Evolutionary conservation across 2,888 invertebrate species (phyloP), one percentile per base, ranked within the genome.

Genomic region (Phorcus lineatus): DNA sequence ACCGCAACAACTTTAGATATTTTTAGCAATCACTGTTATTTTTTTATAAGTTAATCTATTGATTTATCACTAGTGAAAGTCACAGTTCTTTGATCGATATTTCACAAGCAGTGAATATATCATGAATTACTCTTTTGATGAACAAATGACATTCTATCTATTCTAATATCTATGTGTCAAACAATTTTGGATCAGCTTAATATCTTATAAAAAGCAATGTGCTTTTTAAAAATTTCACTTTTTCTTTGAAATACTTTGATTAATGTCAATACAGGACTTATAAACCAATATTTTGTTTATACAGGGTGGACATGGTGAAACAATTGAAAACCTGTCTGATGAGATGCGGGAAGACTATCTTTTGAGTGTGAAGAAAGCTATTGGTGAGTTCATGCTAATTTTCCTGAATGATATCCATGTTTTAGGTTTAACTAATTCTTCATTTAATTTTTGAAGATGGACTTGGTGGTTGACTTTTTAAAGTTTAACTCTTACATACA

Each of bases 261-360:
- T n/a, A n/a, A 7, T 4, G 7, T 2, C 36, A 36, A 36, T 36
- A 36, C 55, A 55, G 11, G 3, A 55, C 9, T 55, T 16, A 24
- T 16, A 57, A 57, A 7, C n/a, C 9, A 57, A 57, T 24, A 57
- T 55, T 6, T 9, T 16, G 11, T 31, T 0, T 47, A 47, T 86
- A 16, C 87, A 92, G 91, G 88, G 82, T 47, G 91, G 90, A 19
- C 91, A 92, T 81, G 85, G 87, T 24, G 91, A 90, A 54, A 91
- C 91, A 6, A 92, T 93, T 67, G 92, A 92, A 74, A 91, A 94
- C 52, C 95, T 96, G 78, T 95, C 97, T 0, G 95, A 95, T 80
- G 97, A 98, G 92, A 96, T 97, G 92, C 95, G 96, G 86, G 96
- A 97, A 83, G 97, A 97, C 89, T 98, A 97, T 91, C 95, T 96